Conservation (phyloP, 2,113 vertebrate species). For the Aptenodytes patagonicus region DNA sequence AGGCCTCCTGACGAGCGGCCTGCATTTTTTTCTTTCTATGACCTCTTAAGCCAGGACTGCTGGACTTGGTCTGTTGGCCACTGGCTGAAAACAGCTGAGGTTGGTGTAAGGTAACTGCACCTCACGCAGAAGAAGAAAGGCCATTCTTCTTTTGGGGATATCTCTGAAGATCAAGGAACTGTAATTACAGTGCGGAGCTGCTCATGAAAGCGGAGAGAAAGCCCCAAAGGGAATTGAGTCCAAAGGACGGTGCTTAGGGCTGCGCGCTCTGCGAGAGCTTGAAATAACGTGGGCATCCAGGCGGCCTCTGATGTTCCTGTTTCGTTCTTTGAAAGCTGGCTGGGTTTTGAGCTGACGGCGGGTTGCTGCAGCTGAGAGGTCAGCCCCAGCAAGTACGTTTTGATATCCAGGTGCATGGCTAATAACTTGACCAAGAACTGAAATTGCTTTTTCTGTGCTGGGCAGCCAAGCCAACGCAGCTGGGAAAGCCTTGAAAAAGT, state of each 20-base stretch:
- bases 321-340: background rate
- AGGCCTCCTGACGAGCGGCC: background rate
- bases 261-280: background rate
- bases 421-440: background rate
- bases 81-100: background rate
- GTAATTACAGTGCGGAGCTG: background rate
- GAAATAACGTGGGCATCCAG: background rate
- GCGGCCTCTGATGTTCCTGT: background rate
- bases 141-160: background rate
- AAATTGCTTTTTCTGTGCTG: background rate
- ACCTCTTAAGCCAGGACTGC: background rate
- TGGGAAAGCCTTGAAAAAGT: background rate
- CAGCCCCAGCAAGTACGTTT: background rate
- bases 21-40: background rate
- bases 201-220: background rate
- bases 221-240: background rate
- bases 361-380: background rate
- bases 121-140: background rate
- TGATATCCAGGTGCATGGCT: background rate
- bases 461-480: background rate
- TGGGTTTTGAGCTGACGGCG: background rate
- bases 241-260: background rate
- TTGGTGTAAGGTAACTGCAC: background rate
- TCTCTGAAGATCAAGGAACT: slow-evolving; percentile 7
- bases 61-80: background rate